phyloP scores from a whole-genome alignment of 2,113 vertebrate species.

The Chaetorhynchus papuensis region DNA sequence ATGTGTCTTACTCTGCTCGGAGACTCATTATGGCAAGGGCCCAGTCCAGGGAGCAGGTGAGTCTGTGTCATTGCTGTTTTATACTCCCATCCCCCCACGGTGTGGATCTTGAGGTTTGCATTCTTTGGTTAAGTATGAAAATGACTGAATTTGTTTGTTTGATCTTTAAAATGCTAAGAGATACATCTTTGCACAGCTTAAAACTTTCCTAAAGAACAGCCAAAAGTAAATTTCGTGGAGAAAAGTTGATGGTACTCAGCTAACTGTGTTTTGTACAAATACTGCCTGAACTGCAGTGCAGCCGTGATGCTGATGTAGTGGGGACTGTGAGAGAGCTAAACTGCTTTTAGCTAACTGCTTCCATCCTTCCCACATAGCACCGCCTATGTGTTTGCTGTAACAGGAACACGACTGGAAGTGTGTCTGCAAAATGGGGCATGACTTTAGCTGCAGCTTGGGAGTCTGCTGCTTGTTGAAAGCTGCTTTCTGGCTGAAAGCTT shows the following conservation, averaged over 20 bases:
- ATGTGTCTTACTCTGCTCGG: slow-evolving; percentile 84
- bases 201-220: neutral
- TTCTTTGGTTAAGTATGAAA: neutral
- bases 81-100: too few species aligned
- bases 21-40: slow-evolving; percentile 75
- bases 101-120: neutral
- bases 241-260: neutral
- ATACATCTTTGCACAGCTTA: neutral
- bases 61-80: neutral
- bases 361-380: neutral
- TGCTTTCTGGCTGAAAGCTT: neutral
- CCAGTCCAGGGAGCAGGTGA: slow-evolving; percentile 80
- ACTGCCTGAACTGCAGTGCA: neutral
- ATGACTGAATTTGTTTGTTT: neutral
- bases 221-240: neutral
- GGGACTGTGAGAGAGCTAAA: neutral
- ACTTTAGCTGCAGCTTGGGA: neutral
- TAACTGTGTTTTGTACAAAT: neutral
- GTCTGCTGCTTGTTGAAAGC: neutral
- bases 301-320: neutral
- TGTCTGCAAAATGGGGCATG: neutral
- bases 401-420: neutral
- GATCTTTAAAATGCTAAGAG: neutral
- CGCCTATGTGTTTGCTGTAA: neutral
- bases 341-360: slow-evolving; percentile 2